Evolutionary conservation across 1,140 invertebrate genomes (phyloP).

Genomic region (Drosophila obscura): DNA sequence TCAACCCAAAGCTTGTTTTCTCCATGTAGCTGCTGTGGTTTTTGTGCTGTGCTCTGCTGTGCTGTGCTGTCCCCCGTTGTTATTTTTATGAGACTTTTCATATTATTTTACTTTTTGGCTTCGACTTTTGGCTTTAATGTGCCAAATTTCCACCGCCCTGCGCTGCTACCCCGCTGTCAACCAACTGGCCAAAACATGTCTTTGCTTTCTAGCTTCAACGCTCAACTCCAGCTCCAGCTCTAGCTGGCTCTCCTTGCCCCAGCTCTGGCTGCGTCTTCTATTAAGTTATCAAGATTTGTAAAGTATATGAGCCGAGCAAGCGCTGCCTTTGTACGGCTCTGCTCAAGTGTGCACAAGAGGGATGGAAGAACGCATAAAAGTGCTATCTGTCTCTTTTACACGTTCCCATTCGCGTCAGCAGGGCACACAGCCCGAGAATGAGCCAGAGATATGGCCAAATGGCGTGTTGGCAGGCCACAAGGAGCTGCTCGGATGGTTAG

Average conservation of each 20-base stretch:
- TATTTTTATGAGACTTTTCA: conserved; percentile 77
- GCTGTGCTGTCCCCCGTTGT: conserved; percentile 51
- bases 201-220: conserved; percentile 59
- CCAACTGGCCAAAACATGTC: conserved; percentile 77
- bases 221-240: background rate
- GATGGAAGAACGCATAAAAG: conserved; percentile 61
- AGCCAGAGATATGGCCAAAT: conserved; percentile 57
- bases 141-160: conserved; percentile 38
- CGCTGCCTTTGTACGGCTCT: conserved; percentile 53
- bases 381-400: conserved; percentile 76
- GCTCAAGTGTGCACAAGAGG: conserved; percentile 32
- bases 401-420: conserved; percentile 40
- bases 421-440: conserved; percentile 5
- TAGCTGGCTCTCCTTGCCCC: background rate
- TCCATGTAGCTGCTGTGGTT: conserved; percentile 43
- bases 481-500: conserved; percentile 14
- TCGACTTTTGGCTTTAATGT: conserved; percentile 58
- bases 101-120: conserved; percentile 72
- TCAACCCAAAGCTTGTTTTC: conserved; percentile 31
- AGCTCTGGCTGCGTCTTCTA: conserved; percentile 43
- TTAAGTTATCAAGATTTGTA: conserved; percentile 82
- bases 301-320: conserved; percentile 80
- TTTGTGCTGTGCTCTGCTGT: conserved; percentile 4
- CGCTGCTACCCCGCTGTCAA: conserved; percentile 13
- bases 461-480: conserved; percentile 74